These are phyloP conservation scores for Sternotherus odoratus DNA, from an alignment of 2,797 vertebrate species.

Conservation along the genomic window DNA sequence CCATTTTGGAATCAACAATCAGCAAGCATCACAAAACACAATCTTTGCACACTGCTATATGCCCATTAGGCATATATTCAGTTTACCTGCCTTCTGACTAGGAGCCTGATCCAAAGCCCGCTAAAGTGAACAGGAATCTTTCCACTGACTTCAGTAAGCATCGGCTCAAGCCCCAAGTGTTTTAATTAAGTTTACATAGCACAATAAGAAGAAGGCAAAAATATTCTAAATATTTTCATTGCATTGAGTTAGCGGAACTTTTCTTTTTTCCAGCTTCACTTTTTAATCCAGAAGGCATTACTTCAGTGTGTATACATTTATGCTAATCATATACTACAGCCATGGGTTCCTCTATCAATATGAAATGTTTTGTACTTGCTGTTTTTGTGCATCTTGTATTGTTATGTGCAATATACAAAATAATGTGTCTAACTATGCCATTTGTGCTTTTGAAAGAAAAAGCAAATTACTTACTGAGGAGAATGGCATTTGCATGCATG, in stretches of 20 bases:
- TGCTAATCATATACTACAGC: slow-evolving; percentile 89
- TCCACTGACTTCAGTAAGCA: background rate
- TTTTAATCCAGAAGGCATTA: slow-evolving; percentile 87
- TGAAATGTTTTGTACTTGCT: slow-evolving; percentile 91
- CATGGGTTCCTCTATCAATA: slow-evolving; percentile 89
- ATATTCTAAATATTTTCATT: slow-evolving; percentile 75
- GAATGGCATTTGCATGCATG: slow-evolving; percentile 91
- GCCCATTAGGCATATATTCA: background rate
- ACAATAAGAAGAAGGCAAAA: slow-evolving; percentile 30
- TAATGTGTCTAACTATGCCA: slow-evolving; percentile 91
- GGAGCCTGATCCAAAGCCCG: background rate
- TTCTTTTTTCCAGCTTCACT: slow-evolving; percentile 79
- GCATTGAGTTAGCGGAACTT: slow-evolving; percentile 82
- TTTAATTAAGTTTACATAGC: slow-evolving; percentile 62
- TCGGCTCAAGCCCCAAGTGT: background rate
- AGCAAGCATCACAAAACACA: background rate
- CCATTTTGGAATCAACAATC: background rate
- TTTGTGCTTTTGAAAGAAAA: slow-evolving; percentile 91
- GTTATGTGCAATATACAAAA: slow-evolving; percentile 92
- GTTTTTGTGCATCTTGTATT: slow-evolving; percentile 90
- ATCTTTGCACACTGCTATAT: background rate
- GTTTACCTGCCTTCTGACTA: background rate
- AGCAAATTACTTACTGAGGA: slow-evolving; percentile 90
- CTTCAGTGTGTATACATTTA: slow-evolving; percentile 89
- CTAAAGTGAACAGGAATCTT: background rate